phyloP scores from a whole-genome alignment of 2,888 invertebrate species.

The Heliconius sara region DNA sequence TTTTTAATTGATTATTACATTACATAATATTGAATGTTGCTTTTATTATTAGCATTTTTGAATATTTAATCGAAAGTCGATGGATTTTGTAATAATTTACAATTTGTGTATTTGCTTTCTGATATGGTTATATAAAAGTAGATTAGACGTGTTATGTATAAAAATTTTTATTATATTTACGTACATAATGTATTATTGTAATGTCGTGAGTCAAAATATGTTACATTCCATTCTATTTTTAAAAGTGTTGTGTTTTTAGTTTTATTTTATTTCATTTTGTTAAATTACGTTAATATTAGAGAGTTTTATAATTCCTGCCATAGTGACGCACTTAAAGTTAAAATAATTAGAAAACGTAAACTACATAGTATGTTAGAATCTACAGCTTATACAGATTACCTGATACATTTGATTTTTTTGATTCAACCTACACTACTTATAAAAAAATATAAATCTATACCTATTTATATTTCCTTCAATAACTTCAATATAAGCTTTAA shows the following conservation, averaged over 20 bases:
- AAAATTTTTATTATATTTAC: background rate
- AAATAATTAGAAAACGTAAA: background rate
- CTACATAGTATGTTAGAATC: background rate
- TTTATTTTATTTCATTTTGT: slow-evolving; percentile 2
- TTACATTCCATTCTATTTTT: slow-evolving; percentile 19
- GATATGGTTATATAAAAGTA: slow-evolving; percentile 7
- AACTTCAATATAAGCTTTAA: slow-evolving; percentile 6
- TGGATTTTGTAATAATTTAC: slow-evolving; percentile 7
- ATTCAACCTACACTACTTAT: background rate
- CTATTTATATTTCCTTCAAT: background rate
- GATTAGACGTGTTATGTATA: background rate
- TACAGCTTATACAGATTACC: background rate
- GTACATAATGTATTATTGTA: background rate
- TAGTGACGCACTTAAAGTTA: background rate
- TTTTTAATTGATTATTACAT: slow-evolving; percentile 3
- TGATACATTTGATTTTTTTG: background rate
- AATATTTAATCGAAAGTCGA: slow-evolving; percentile 14
- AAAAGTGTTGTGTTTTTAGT: background rate
- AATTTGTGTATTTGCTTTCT: slow-evolving; percentile 16
- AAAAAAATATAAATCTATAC: background rate
- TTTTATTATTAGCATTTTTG: slow-evolving; percentile 15
- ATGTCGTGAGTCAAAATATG: slow-evolving; percentile 12
- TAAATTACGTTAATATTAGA: slow-evolving; percentile 6
- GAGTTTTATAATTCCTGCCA: slow-evolving; percentile 18
- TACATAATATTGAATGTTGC: slow-evolving; percentile 7